phyloP scores from a whole-genome alignment of 2,113 vertebrate species.

The Callocephalon fimbriatum region DNA sequence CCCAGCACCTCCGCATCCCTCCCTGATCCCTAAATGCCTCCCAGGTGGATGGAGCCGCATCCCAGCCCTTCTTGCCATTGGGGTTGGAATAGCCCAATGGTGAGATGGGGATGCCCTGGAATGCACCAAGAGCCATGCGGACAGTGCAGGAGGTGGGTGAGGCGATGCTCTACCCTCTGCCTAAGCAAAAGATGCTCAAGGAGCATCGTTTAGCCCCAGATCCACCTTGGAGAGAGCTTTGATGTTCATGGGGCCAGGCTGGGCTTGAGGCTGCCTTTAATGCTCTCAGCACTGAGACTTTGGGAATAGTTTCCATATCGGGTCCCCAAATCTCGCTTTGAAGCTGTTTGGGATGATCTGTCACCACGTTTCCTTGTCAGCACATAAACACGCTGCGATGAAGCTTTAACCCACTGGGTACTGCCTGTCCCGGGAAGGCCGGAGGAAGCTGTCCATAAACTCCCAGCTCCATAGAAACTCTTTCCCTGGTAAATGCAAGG shows the following conservation, averaged over 20 bases:
- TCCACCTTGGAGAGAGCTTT: neutral
- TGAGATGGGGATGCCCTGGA: neutral
- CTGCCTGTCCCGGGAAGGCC: slow-evolving; percentile 38
- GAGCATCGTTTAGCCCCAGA: neutral
- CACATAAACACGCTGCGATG: slow-evolving; percentile 44
- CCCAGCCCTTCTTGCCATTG: neutral
- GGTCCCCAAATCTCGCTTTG: slow-evolving; percentile 45
- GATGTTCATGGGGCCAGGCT: neutral
- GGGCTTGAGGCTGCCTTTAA: neutral
- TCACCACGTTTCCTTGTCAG: slow-evolving; percentile 63
- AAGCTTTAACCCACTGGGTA: slow-evolving; percentile 24
- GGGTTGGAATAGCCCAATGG: neutral
- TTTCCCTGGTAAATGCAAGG: fast-evolving
- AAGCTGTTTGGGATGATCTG: slow-evolving; percentile 74
- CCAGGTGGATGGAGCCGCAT: neutral
- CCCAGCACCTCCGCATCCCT: neutral
- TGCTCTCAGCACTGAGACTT: neutral
- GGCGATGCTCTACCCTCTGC: neutral
- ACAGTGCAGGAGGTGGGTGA: neutral
- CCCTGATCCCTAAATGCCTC: too few relatives aligned
- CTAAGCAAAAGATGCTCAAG: neutral
- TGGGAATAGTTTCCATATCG: slow-evolving; percentile 52
- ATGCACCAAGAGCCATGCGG: neutral
- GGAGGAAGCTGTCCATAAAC: slow-evolving; percentile 40
- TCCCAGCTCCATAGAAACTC: neutral